Conservation (phyloP, 2,113 vertebrate genomes). For the Mastomys natalensis region DNA sequence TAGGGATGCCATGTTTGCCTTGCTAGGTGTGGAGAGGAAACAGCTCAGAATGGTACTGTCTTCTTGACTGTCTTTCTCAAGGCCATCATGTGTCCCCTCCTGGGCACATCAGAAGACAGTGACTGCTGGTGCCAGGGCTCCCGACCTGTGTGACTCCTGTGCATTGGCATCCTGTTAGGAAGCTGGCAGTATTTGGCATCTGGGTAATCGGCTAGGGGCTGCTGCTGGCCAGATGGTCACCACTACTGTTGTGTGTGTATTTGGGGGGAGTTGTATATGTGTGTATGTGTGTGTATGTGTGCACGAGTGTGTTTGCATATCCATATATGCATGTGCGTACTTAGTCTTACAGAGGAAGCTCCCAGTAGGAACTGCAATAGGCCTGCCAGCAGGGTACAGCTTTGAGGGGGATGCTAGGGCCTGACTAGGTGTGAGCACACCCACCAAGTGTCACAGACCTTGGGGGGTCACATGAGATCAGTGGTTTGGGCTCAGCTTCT, state of each 20-base stretch:
- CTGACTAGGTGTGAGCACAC: not conserved
- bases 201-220: not conserved
- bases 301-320: no score
- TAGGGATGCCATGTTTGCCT: not conserved
- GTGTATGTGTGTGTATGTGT: not conserved
- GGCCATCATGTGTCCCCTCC: not conserved
- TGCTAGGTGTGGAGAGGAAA: not conserved
- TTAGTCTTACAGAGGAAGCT: not conserved
- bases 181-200: not conserved
- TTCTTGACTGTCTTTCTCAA: not conserved
- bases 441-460: not conserved
- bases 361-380: not conserved
- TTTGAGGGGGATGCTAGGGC: not conserved
- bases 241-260: not conserved
- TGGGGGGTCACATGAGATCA: not conserved
- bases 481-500: not conserved
- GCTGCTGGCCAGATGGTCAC: not conserved
- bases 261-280: not conserved
- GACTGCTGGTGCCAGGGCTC: not conserved
- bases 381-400: not conserved
- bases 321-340: no score
- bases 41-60: not conserved
- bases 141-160: not conserved
- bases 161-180: not conserved
- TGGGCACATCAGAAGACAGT: not conserved